phyloP scores from a whole-genome alignment of 2,888 invertebrate genomes.

The Ophion costatus region DNA sequence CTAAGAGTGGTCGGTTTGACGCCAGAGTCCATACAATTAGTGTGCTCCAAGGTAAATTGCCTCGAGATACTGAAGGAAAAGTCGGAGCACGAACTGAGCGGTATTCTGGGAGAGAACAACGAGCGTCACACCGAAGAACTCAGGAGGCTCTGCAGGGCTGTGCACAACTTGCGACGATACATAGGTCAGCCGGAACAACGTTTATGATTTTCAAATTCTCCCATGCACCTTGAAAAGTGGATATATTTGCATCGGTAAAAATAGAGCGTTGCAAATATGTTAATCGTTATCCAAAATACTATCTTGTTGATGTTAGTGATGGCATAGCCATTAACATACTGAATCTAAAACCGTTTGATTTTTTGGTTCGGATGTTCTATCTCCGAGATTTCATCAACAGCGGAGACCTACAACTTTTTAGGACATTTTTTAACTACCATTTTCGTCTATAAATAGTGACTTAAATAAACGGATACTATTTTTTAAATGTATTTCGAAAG shows the following conservation, averaged over 20 bases:
- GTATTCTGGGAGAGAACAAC: conserved; percentile 88
- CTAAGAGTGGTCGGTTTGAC: conserved; percentile 94
- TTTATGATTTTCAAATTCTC: not conserved
- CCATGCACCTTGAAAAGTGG: not conserved
- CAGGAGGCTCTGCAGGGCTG: conserved; percentile 91
- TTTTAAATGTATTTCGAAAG: too few relatives aligned
- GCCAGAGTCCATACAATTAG: conserved; percentile 89
- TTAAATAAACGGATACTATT: too few relatives aligned
- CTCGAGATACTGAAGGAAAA: conserved; percentile 93
- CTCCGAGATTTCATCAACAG: too few relatives aligned
- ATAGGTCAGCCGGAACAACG: conserved; percentile 86
- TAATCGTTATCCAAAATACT: too few relatives aligned
- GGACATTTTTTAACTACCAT: too few relatives aligned
- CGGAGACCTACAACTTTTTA: too few relatives aligned
- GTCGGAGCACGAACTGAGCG: conserved; percentile 92
- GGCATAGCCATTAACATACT: too few relatives aligned
- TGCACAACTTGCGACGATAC: conserved; percentile 93
- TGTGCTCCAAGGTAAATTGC: conserved; percentile 89
- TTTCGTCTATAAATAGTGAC: too few relatives aligned
- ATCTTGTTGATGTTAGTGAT: too few relatives aligned
- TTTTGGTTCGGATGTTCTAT: too few relatives aligned
- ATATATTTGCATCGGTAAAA: not conserved
- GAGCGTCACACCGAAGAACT: conserved; percentile 91
- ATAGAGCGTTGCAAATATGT: too few relatives aligned
- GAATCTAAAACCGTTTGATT: too few relatives aligned